Evolutionary conservation across 1,140 invertebrate species (phyloP).

Genomic region (Aphelenchoides fujianensis): DNA sequence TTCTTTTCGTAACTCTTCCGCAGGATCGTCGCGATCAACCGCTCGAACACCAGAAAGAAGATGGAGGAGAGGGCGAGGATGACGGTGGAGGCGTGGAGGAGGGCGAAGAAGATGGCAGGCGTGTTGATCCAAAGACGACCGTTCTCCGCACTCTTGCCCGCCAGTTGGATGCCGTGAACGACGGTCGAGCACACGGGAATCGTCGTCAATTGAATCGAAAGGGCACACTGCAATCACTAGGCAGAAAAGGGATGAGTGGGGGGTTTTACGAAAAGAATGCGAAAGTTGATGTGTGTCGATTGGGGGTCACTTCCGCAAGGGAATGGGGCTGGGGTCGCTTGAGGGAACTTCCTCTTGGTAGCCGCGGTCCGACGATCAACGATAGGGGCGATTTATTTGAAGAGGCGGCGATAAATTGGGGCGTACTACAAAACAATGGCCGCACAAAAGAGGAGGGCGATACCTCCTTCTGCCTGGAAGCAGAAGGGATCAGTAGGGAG

Average conservation of each 20-base stretch:
- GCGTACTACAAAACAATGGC: too few relatives aligned
- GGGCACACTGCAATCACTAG: neutral
- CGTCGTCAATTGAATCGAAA: neutral
- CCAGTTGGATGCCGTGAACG: neutral
- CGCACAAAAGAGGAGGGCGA: too few relatives aligned
- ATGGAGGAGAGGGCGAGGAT: neutral
- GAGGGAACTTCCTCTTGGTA: too few relatives aligned
- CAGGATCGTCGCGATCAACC: neutral
- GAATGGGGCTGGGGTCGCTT: too few relatives aligned
- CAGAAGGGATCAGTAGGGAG: too few relatives aligned
- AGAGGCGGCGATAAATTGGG: too few relatives aligned
- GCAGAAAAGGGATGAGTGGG: neutral
- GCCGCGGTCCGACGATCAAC: too few relatives aligned
- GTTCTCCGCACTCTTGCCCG: neutral
- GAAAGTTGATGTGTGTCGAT: slow-evolving; percentile 1
- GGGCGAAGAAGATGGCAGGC: neutral
- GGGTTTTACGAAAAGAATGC: neutral
- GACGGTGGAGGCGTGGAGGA: neutral
- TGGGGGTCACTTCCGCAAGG: too few relatives aligned
- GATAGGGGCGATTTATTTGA: too few relatives aligned
- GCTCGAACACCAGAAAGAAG: neutral
- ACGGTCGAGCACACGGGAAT: neutral
- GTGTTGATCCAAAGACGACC: neutral
- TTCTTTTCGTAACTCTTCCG: neutral
- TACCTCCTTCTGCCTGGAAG: too few relatives aligned